Conservation (phyloP, 2,888 invertebrate genomes). For the Hirtodrosophila trivittata region DNA sequence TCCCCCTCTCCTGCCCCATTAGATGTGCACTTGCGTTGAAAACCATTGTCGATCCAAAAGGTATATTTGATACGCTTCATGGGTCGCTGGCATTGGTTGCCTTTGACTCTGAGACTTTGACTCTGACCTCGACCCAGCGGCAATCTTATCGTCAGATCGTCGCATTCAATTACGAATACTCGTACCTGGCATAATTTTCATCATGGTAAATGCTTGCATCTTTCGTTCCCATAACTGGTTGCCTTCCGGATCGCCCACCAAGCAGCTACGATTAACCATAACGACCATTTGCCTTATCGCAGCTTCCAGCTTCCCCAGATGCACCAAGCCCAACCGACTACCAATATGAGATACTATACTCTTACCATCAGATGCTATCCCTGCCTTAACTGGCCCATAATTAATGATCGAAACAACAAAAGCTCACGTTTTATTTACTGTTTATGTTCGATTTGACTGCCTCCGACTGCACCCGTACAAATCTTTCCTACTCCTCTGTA, state of each 20-base stretch:
- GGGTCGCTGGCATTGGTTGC: conserved; percentile 32
- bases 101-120: conserved; percentile 2
- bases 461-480: conserved; percentile 15
- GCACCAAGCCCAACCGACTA: background rate
- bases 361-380: background rate
- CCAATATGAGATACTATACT: background rate
- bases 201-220: conserved; percentile 50
- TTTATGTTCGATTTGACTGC: conserved; percentile 55
- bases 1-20: conserved; percentile 5
- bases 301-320: conserved; percentile 47
- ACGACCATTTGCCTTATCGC: background rate
- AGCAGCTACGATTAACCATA: conserved; percentile 1
- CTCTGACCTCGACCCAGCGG: conserved; percentile 47
- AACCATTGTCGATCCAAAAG: conserved; percentile 20
- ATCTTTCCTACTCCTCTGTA: conserved; percentile 35
- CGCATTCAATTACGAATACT: conserved; percentile 39
- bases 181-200: conserved; percentile 20
- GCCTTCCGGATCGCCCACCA: conserved; percentile 19
- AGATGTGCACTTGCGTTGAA: conserved; percentile 22
- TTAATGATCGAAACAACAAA: conserved; percentile 67
- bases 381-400: conserved; percentile 63
- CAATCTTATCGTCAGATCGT: conserved; percentile 46
- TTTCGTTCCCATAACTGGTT: conserved; percentile 51
- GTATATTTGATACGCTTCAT: conserved; percentile 54
- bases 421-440: conserved; percentile 70